A percentile compares a stretch with the other conserved stretches of the same genome.
These are phyloP conservation scores for Geococcyx californianus DNA, from an alignment of 2,113 vertebrate species.

Conservation along the genomic window DNA sequence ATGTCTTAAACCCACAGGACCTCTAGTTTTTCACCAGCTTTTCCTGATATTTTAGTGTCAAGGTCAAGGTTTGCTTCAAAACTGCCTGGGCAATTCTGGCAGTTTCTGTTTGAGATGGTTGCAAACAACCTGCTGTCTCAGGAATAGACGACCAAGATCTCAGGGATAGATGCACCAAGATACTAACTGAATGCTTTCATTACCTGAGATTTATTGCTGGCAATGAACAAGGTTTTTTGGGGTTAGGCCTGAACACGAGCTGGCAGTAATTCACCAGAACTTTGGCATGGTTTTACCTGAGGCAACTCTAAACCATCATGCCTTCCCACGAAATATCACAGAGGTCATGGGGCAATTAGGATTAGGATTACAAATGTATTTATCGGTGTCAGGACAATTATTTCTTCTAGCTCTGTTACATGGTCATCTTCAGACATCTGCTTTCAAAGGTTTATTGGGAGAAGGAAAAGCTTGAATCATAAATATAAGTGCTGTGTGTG, in stretches of 20 bases:
- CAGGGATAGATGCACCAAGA: not conserved
- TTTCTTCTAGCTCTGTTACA: not conserved
- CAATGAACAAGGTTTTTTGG: not conserved
- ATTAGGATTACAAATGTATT: slow-evolving; percentile 42
- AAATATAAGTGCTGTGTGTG: not conserved
- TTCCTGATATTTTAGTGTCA: not conserved
- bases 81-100: not conserved
- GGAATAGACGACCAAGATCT: not conserved
- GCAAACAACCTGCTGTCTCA: not conserved
- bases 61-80: not conserved
- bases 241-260: slow-evolving; percentile 11
- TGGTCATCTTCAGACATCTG: not conserved
- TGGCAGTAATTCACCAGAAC: slow-evolving; percentile 24
- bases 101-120: not conserved
- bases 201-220: slow-evolving; percentile 11
- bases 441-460: not conserved
- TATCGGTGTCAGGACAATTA: slow-evolving; percentile 25
- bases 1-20: not conserved
- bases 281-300: slow-evolving; percentile 4
- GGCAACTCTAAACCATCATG: not conserved
- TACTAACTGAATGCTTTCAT: not conserved
- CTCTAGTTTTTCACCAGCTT: not conserved
- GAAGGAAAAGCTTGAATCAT: not conserved
- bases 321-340: not conserved
- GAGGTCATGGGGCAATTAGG: slow-evolving; percentile 34